Base-by-base conservation (phyloP, 1,140 invertebrate species). In the Bombus vancouverensis region DNA sequence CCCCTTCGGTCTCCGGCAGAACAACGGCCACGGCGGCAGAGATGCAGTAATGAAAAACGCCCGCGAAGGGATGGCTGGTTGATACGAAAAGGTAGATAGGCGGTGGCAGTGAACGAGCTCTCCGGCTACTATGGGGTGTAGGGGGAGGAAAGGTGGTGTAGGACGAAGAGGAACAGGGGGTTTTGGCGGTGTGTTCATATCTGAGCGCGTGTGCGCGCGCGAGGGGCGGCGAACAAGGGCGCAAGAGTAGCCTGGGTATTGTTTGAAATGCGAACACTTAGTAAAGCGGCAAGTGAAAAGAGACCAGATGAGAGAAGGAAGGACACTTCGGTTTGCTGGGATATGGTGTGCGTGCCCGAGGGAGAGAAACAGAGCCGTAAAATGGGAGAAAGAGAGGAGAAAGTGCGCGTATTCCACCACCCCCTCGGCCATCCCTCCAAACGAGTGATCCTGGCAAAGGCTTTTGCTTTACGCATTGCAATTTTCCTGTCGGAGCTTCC, bases 231-330 rank as follows among this genome's bases (percentile, higher is more conserved):
- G 79, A 79, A 83, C 65, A 86, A 83, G 87, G 81, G 91, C 86
- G 86, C 91, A 83, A 91, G 87, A 91, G 87, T 92, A 88, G 88
- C 90, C 83, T 57, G 79, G 90, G 86, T 85, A 92, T 92, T 92
- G 91, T 92, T 92, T 90, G 90, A 92, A 92, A 92, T 87, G 89
- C 86, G 91, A 92, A 92, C 91, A 92, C 90, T 92, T 92, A 88
- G 88, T 87, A 87, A 89, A 92, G 87, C 86, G 81, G 81, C 84
- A 70, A 84, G 87, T 32, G 71, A 75, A 88, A 85, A 91, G 83
- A 79, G 77, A 85, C 71, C 74, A 68, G 74, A 59, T 57, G 80
- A 71, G 76, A 80, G 71, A 82, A 81, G 81, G 81, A 82, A 73
- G 82, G 80, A 73, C 70, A 81, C 70, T 66, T 73, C 59, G 81